Percentiles rank a stretch among this genome's conserved stretches.
phyloP scores from a whole-genome alignment of 2,888 invertebrate species.

The Balanococcus diminutus region DNA sequence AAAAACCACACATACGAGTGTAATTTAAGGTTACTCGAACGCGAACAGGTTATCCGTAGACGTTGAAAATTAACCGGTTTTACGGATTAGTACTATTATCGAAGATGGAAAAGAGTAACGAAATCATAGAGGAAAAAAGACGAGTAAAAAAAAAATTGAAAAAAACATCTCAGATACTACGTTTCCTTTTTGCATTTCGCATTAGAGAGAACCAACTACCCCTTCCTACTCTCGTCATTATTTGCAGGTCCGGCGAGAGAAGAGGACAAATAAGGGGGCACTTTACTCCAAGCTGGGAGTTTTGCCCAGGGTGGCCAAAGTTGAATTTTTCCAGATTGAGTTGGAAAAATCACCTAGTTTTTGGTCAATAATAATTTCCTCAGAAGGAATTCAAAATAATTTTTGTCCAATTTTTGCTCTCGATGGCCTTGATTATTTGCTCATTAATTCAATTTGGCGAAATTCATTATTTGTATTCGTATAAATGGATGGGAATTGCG shows the following conservation, averaged over 20 bases:
- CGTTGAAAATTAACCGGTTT: constrained; percentile 19
- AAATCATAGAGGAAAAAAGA: not conserved
- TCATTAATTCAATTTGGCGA: constrained; percentile 10
- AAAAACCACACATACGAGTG: constrained; percentile 4
- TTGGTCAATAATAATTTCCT: too few relatives aligned
- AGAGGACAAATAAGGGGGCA: too few relatives aligned
- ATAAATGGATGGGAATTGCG: not conserved
- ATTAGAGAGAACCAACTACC: not conserved
- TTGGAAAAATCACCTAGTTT: too few relatives aligned
- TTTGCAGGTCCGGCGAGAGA: too few relatives aligned
- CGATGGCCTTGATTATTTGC: too few relatives aligned
- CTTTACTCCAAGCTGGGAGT: too few relatives aligned
- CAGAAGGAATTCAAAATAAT: too few relatives aligned
- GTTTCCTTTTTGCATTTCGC: not conserved
- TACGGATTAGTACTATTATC: not conserved
- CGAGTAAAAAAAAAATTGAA: not conserved
- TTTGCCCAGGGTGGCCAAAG: too few relatives aligned
- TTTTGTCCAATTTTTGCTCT: too few relatives aligned
- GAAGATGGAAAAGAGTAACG: not conserved
- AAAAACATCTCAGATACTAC: not conserved
- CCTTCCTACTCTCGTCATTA: not conserved
- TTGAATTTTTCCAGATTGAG: too few relatives aligned
- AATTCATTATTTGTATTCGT: constrained; percentile 8
- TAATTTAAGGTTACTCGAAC: constrained; percentile 28
- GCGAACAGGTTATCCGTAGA: constrained; percentile 18